A percentile compares a stretch with the other conserved stretches of the same genome.
Conservation (phyloP, 2,888 invertebrate genomes). For the Rosalia funebris region DNA sequence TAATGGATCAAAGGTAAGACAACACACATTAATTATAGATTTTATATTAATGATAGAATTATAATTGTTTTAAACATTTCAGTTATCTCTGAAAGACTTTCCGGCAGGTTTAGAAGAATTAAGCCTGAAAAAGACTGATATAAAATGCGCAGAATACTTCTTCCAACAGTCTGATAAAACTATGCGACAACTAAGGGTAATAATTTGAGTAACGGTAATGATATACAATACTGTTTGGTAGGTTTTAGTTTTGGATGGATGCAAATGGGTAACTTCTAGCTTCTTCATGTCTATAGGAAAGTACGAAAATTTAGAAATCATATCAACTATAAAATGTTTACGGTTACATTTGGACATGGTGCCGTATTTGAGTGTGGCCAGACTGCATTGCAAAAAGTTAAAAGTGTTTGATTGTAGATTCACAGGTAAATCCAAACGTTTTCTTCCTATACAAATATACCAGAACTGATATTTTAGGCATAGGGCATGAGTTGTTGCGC, state of each 20-base stretch:
- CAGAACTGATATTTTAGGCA: too few relatives aligned
- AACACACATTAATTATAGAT: background rate
- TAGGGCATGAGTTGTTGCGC: constrained; percentile 54
- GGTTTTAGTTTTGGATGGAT: constrained; percentile 77
- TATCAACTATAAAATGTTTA: constrained; percentile 74
- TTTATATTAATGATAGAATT: background rate
- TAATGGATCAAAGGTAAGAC: constrained; percentile 49
- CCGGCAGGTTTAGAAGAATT: constrained; percentile 72
- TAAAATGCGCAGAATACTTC: constrained; percentile 52
- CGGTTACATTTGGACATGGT: constrained; percentile 71
- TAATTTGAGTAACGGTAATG: background rate
- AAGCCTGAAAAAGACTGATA: constrained; percentile 66
- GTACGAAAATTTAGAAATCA: constrained; percentile 69
- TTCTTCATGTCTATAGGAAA: constrained; percentile 80
- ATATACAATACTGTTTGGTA: constrained; percentile 55
- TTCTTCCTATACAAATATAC: too few relatives aligned
- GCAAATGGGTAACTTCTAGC: constrained; percentile 79
- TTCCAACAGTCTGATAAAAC: constrained; percentile 49
- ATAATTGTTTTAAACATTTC: constrained; percentile 42
- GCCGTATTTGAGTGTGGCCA: constrained; percentile 80
- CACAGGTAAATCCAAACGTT: constrained; percentile 53
- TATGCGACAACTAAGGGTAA: constrained; percentile 50
- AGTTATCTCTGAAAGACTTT: constrained; percentile 74
- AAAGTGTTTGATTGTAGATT: constrained; percentile 60
- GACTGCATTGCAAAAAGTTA: constrained; percentile 74